Conservation (phyloP, 2,113 vertebrate species). For the Toxostoma redivivum region DNA sequence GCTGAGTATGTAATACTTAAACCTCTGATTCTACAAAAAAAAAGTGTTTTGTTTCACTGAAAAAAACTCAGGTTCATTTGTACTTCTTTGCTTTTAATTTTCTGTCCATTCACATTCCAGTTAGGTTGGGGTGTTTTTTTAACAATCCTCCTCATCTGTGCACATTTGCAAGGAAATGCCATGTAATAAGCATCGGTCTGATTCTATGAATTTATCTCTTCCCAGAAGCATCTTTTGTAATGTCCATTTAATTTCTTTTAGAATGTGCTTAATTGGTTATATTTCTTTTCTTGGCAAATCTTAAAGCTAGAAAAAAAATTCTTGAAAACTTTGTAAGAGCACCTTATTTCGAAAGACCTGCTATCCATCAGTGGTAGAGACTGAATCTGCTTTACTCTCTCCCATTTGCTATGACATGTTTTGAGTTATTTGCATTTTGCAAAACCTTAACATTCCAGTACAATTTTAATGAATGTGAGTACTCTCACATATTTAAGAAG, state of each 20-base stretch:
- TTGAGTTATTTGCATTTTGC: neutral
- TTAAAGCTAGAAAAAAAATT: neutral
- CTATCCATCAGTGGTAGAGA: neutral
- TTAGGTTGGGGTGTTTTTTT: neutral
- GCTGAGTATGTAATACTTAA: conserved; percentile 77
- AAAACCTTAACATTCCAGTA: neutral
- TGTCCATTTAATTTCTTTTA: neutral
- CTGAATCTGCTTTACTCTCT: neutral
- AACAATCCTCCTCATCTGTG: neutral
- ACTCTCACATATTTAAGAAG: neutral
- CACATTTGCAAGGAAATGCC: neutral
- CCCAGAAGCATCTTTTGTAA: neutral
- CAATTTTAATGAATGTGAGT: neutral
- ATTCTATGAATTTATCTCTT: neutral
- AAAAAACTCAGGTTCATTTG: neutral
- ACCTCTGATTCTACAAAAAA: neutral
- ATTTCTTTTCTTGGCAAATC: neutral
- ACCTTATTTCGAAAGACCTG: neutral
- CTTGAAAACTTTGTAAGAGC: neutral
- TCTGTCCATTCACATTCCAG: neutral
- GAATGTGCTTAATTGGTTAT: neutral
- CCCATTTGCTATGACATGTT: neutral
- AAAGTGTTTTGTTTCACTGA: neutral
- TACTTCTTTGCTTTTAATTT: neutral
- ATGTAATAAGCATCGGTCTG: neutral